Percentiles rank a stretch among this genome's conserved stretches.
phyloP scores from a whole-genome alignment of 2,797 vertebrate genomes.

The Hemibagrus guttatus region DNA sequence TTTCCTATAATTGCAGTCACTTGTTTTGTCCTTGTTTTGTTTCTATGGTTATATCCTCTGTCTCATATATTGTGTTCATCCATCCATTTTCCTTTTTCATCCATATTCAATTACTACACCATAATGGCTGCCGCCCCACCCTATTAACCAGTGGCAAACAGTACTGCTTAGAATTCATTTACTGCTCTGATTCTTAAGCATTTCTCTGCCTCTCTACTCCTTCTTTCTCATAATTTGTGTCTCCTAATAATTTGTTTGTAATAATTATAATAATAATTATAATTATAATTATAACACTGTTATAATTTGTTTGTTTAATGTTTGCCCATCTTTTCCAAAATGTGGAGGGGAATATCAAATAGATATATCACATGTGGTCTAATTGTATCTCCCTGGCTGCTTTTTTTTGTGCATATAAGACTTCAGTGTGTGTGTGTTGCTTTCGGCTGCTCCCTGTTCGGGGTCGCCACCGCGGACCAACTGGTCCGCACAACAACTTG shows the following conservation, averaged over 20 bases:
- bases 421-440: no score
- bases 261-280: no score
- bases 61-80: background rate
- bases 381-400: background rate
- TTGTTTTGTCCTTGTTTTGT: background rate
- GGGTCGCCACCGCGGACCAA: no score
- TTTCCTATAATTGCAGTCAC: background rate
- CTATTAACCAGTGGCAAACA: slow-evolving; percentile 29
- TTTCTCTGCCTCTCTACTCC: background rate
- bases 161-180: slow-evolving; percentile 12
- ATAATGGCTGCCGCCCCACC: slow-evolving; percentile 6
- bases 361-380: background rate
- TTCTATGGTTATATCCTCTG: background rate
- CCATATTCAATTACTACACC: slow-evolving; percentile 10
- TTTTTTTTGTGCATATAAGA: background rate
- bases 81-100: slow-evolving; percentile 14
- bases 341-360: slow-evolving; percentile 7
- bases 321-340: background rate
- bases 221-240: background rate
- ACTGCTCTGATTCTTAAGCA: slow-evolving; percentile 2
- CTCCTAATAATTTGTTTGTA: slow-evolving; percentile 5
- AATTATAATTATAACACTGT: no score
- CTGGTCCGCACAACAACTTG: no score
- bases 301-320: no score
- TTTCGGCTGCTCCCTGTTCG: no score